phyloP scores from a whole-genome alignment of 2,113 vertebrate genomes.

The Poicephalus gulielmi region DNA sequence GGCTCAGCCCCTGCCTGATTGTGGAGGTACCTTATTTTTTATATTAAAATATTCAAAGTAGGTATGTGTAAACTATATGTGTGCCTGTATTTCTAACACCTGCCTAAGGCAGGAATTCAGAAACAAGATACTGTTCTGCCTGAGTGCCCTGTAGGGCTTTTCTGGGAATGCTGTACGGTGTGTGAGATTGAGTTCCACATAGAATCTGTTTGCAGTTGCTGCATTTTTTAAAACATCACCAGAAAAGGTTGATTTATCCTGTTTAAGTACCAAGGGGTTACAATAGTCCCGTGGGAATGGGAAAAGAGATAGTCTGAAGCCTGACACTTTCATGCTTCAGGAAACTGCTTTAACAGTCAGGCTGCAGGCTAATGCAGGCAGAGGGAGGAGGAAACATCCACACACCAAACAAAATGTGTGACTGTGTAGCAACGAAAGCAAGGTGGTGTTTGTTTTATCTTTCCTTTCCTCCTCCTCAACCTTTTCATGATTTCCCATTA shows the following conservation, averaged over 20 bases:
- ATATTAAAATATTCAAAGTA: not conserved
- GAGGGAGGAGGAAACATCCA: not conserved
- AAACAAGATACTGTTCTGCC: not conserved
- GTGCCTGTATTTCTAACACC: not conserved
- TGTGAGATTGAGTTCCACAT: not conserved
- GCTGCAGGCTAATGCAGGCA: not conserved
- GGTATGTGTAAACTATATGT: not conserved
- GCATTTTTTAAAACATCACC: not conserved
- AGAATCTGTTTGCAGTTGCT: not conserved
- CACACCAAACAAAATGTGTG: not conserved
- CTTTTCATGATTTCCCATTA: not conserved
- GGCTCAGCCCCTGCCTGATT: not conserved
- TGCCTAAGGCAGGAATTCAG: not conserved
- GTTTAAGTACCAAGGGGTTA: not conserved
- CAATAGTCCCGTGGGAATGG: not conserved
- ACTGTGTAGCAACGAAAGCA: not conserved
- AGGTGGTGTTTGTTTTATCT: not conserved
- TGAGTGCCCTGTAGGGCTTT: not conserved
- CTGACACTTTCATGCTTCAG: not conserved
- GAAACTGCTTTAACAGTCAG: not conserved
- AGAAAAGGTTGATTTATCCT: not conserved
- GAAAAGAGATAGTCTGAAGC: not conserved
- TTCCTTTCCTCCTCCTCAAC: not conserved
- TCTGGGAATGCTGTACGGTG: rapidly evolving
- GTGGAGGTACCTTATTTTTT: not conserved